Conservation (phyloP, 2,113 vertebrate genomes). For the Plotosus lineatus region DNA sequence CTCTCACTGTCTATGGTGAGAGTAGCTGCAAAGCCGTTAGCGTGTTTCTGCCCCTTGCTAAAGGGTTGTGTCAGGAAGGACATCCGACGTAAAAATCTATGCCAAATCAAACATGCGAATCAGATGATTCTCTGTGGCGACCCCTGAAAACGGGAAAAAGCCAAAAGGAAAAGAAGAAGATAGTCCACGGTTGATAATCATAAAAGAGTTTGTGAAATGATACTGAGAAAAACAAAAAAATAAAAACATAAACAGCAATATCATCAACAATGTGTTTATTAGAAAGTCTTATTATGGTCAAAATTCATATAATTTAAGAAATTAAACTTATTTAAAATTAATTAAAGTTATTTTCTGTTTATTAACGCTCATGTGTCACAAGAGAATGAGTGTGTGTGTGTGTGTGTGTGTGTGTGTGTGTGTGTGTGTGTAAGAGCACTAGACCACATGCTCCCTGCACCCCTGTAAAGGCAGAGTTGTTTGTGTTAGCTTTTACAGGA, state of each 20-base stretch:
- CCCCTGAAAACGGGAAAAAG: too few species aligned
- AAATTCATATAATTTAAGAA: background rate
- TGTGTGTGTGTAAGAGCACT: background rate
- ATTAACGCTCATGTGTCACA: too few species aligned
- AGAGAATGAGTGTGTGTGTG: background rate
- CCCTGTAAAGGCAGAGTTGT: constrained; percentile 55
- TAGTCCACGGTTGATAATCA: background rate
- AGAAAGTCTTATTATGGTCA: background rate
- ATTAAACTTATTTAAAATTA: too few species aligned
- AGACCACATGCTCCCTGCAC: constrained; percentile 48
- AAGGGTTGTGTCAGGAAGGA: too few species aligned
- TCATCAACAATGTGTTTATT: background rate
- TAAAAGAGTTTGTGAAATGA: background rate
- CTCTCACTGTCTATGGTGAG: too few species aligned
- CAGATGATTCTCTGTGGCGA: too few species aligned
- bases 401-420: background rate
- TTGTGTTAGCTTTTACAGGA: constrained; percentile 41
- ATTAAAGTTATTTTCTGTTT: background rate
- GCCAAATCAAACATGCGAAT: too few species aligned
- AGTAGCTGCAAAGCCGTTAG: too few species aligned
- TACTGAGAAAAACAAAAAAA: background rate
- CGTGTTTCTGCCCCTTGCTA: too few species aligned
- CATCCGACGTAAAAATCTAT: too few species aligned
- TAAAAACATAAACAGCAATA: background rate
- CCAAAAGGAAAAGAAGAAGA: too few species aligned